These are phyloP conservation scores for Phrynosoma platyrhinos DNA, from an alignment of 2,113 vertebrate species.

Conservation along the genomic window DNA sequence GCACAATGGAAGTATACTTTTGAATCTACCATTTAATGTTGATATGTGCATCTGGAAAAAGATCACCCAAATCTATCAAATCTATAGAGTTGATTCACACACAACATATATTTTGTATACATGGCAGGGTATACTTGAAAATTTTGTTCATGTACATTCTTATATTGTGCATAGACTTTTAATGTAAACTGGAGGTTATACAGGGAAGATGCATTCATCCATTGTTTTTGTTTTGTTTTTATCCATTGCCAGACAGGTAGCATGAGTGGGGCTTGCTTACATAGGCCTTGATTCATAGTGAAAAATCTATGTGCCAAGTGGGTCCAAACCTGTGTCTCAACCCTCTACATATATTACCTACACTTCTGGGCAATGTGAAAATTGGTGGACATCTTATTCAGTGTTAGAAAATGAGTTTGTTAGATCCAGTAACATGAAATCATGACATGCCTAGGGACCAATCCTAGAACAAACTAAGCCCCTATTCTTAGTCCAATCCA, in stretches of 20 bases:
- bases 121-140: neutral
- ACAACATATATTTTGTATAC: neutral
- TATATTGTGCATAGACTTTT: neutral
- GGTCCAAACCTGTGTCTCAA: neutral
- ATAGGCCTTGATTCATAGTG: neutral
- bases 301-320: neutral
- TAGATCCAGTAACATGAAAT: neutral
- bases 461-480: conserved; percentile 21
- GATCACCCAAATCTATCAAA: conserved; percentile 1
- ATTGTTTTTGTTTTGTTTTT: neutral
- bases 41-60: conserved; percentile 1
- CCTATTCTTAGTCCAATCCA: conserved; percentile 29
- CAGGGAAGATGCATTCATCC: neutral
- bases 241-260: neutral
- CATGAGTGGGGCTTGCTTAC: neutral
- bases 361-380: neutral
- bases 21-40: conserved; percentile 31
- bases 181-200: neutral
- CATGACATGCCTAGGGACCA: neutral
- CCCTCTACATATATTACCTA: neutral
- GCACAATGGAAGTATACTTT: neutral
- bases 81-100: neutral
- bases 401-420: conserved; percentile 21
- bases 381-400: neutral
- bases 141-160: neutral